Base-by-base conservation (phyloP, 2,113 vertebrate genomes). In the Silurus asotus region DNA sequence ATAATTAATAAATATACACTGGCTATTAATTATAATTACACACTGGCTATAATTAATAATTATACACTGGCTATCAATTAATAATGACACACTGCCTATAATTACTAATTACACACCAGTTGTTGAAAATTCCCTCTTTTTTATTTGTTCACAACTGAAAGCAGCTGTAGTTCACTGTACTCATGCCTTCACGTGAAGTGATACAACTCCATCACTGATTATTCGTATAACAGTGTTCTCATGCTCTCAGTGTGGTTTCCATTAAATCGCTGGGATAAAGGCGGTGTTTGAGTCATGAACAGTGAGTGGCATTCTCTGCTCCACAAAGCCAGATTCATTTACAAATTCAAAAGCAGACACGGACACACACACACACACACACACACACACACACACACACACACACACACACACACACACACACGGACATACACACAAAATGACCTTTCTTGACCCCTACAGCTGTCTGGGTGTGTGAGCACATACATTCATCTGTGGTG, bases 401-500 rank as follows among this genome's bases (percentile, higher is more conserved):
- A 83, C 82, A 83, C 49, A 67, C 75, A 80, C 62, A 61, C 61
- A 51, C 84, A 70, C 48, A 82, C 37, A 82, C 49, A 75, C 59
- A 45, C 70, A 84, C 58, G 55, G 58, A 84, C 74, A 85, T 5
- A 77, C 65, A 79, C 62, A 65, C 58, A 48, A 80, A 74, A 25
- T 19, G 67, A 69, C 83, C 82, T 58, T 28, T 65, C 23, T 72
- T 64, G 79, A 87, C 86, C 84, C 81, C 23, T 86, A 76, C 87
- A 89, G 84, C 84, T 61, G 84, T 82, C 78, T 82, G 62, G 37
- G 65, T 86, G 70, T 62, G 76, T 25, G 61, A 88, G 74, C 23
- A 58, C 28, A 80, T 67, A 82, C 81, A 84, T 80, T 85, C 84
- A 81, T 61, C 78, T 78, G 49, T 70, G 70, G 85, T 85, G 78